These are phyloP conservation scores for Microctonus brassicae DNA, from an alignment of 2,888 invertebrate species.

Conservation along the genomic window DNA sequence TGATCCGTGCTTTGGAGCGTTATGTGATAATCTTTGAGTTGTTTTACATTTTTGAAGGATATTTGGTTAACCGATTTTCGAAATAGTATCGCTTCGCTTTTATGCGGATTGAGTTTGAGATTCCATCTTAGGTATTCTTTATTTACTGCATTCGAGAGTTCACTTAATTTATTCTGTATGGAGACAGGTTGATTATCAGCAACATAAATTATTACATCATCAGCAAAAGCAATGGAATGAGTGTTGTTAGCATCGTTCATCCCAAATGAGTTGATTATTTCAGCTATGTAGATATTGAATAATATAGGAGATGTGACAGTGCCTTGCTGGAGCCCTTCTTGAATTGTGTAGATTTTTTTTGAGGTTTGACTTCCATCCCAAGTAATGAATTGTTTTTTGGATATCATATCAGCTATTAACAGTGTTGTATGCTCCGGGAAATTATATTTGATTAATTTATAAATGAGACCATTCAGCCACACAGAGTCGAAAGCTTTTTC, in stretches of 20 bases:
- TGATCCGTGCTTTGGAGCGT: background rate
- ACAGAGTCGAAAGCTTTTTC: background rate
- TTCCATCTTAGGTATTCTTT: constrained; percentile 33
- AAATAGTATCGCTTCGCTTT: constrained; percentile 39
- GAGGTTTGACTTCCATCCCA: constrained; percentile 15
- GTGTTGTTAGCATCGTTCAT: background rate
- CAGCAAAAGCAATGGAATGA: constrained; percentile 36
- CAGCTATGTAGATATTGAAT: constrained; percentile 40
- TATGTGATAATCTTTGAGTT: constrained; percentile 31
- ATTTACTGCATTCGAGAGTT: constrained; percentile 25
- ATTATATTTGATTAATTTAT: too few species aligned
- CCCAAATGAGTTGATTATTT: constrained; percentile 37
- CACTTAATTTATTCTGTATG: constrained; percentile 1
- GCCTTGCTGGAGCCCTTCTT: constrained; percentile 40
- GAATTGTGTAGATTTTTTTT: background rate
- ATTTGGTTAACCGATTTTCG: constrained; percentile 24
- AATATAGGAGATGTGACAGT: constrained; percentile 39
- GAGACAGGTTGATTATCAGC: background rate
- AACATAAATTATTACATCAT: constrained; percentile 22
- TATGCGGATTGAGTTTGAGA: constrained; percentile 30
- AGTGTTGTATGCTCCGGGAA: too few species aligned
- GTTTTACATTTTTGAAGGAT: background rate
- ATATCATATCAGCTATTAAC: too few species aligned
- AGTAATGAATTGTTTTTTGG: too few species aligned
- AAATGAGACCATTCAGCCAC: too few species aligned